Base-by-base conservation (phyloP, 2,797 vertebrate species). In the Coendou prehensilis region DNA sequence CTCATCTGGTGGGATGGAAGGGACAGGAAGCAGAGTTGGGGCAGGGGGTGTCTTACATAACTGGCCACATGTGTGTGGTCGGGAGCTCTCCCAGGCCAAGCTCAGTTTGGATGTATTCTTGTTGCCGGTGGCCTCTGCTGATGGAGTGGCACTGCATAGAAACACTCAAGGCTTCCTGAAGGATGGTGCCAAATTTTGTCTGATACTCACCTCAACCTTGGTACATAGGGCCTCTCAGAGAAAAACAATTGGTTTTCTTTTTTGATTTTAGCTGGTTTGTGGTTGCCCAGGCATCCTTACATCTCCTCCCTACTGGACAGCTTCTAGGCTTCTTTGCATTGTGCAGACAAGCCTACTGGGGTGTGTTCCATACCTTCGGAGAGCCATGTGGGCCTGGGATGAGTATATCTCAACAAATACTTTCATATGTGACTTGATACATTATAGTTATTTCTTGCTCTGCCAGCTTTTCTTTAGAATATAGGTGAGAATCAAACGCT, bases 61-160 rank as follows among this genome's bases (percentile, higher is more conserved):
- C 10, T 54, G 56, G 26, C 61, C 45, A 78, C 14, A 1, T 85
- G 59, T 54, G 2, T 78, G 14, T 28, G 28, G 37, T 45, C 22
- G 57, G 57, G 17, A 18, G 26, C 64, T 33, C 7, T 54, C 23
- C 7, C 33, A 57, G 80, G 23, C 52, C 52, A 28, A n/a, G 9
- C n/a, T 78, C 30, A 76, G 57, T 84, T 96, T 75, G 84, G 52
- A 86, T 47, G 20, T 64, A 20, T 50, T 81, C 59, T 91, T n/a
- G 52, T 33, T 30, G 45, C 63, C 82, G 10, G 33, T 52, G 26
- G 22, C n/a, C 54, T 80, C 52, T 54, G 30, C 47, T 23, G 22
- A n/a, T 52, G 23, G 20, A n/a, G 9, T 85, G 20, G 54, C 86
- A 91, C 86, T 88, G 15, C 14, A 37, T 0, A 90, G 9, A n/a